Base-by-base conservation (phyloP, 2,888 invertebrate species). In the Diabrotica balteata region DNA sequence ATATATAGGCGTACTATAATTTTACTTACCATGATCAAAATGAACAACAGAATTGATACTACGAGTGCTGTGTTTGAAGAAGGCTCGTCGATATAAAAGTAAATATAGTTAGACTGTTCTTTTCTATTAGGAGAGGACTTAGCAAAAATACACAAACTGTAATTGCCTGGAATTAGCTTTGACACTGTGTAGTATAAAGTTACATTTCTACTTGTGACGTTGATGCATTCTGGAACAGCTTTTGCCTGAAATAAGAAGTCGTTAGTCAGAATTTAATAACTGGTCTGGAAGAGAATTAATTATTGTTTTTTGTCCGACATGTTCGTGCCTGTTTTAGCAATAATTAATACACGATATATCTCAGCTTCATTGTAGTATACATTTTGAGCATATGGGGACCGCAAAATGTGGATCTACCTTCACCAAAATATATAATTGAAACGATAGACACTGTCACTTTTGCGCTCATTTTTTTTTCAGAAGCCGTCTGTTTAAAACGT, bases 81-180 rank as follows among this genome's bases (percentile, higher is more conserved):
- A 9, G 67, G 72, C 61, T 79, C 93, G 81, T 90, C 87, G 80
- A 94, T 91, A 71, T 85, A 84, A 72, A 91, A 87, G 79, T 87
- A 89, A 51, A 86, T 81, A 6, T 84, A 80, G 0, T 86, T 80
- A 5, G 93, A 89, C 69, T 85, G 87, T 68, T 93, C 93, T 63
- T 88, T 86, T 45, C 93, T 94, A 32, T 32, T 32, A 59, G 92
- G 92, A 70, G 95, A 86, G 8, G 96, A 93, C 59, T 90, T 89
- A 7, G 95, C 93, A 66, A 89, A 88, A 9, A 97, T 88, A 72
- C 87, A 87, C 59, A 95, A 86, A 73, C 92, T 93, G 84, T 96
- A 96, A 85, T 93, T 95, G 43, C 96, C 96, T 50, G 94, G 87
- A 51, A 87, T 85, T 47, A 93, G 82, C 73, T 87, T 88, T 68